phyloP scores from a whole-genome alignment of 2,797 vertebrate genomes.

The Notolabrus celidotus region DNA sequence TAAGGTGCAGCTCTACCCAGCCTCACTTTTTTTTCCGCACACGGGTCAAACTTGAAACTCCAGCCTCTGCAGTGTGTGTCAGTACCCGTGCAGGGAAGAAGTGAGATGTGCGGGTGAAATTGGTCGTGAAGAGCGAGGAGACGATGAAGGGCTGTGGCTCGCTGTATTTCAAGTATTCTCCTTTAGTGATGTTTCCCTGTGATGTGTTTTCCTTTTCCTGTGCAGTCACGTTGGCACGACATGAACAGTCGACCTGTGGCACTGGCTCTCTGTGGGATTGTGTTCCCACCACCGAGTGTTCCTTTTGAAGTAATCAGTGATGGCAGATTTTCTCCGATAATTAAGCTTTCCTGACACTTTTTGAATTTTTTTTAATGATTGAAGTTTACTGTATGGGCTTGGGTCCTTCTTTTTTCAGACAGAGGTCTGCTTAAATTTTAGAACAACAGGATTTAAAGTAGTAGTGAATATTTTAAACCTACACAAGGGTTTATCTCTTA shows the following conservation, averaged over 20 bases:
- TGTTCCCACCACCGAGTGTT: conserved; percentile 32
- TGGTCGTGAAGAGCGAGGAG: conserved; percentile 51
- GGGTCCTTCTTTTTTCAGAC: too few relatives aligned
- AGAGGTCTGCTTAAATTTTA: too few relatives aligned
- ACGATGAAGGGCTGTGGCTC: conserved; percentile 55
- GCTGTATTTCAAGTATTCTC: conserved; percentile 47
- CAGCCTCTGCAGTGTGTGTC: conserved; percentile 52
- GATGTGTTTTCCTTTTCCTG: conserved; percentile 56
- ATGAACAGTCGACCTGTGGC: conserved; percentile 53
- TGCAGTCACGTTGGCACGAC: conserved; percentile 49
- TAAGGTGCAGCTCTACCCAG: conserved; percentile 20
- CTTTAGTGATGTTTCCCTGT: conserved; percentile 59
- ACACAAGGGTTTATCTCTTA: too few relatives aligned
- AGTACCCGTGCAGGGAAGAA: conserved; percentile 35
- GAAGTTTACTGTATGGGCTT: too few relatives aligned
- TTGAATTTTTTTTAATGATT: too few relatives aligned
- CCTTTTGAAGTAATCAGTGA: conserved; percentile 29
- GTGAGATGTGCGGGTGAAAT: conserved; percentile 61
- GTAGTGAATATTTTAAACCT: too few relatives aligned
- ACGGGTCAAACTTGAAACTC: conserved; percentile 37
- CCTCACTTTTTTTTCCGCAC: conserved; percentile 34
- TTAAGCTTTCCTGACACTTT: too few relatives aligned
- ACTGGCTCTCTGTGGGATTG: conserved; percentile 41
- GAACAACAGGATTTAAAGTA: too few relatives aligned
- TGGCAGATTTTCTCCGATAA: too few relatives aligned